Percentiles rank a stretch among this genome's conserved stretches.
phyloP scores from a whole-genome alignment of 2,113 vertebrate genomes.

The Oceanodroma tethys region DNA sequence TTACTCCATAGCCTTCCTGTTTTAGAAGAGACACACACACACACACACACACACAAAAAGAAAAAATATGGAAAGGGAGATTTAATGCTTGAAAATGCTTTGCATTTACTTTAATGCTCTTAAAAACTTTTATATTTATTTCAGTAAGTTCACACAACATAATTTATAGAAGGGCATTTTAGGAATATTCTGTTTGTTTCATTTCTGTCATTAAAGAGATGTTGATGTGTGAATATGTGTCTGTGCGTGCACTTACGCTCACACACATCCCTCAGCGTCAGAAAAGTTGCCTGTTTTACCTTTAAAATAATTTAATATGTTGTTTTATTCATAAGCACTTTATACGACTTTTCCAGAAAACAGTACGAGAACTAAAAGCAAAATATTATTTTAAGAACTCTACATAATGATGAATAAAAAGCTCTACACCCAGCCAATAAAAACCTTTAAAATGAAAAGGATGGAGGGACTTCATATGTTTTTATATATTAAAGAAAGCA shows the following conservation, averaged over 20 bases:
- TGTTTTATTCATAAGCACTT: constrained; percentile 46
- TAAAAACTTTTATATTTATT: constrained; percentile 18
- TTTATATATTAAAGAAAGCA: neutral
- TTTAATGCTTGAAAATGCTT: constrained; percentile 38
- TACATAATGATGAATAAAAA: neutral
- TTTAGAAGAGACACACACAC: constrained; percentile 54
- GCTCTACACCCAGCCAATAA: neutral
- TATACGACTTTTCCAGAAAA: neutral
- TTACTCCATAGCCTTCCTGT: constrained; percentile 93
- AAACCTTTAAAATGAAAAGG: constrained; percentile 1
- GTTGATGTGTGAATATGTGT: neutral
- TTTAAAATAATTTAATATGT: constrained; percentile 27
- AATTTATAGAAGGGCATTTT: neutral
- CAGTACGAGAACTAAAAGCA: neutral
- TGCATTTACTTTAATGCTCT: constrained; percentile 5
- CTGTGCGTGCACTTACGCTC: neutral
- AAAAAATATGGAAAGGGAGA: constrained; percentile 63
- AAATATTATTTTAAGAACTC: constrained; percentile 28
- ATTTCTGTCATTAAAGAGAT: neutral
- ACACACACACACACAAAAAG: constrained; percentile 56
- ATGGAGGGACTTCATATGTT: neutral
- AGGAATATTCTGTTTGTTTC: neutral
- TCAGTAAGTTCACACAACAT: neutral
- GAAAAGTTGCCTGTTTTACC: constrained; percentile 7
- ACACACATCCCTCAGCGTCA: neutral